Conservation (phyloP, 2,888 invertebrate genomes). For the Diaprepes abbreviatus region DNA sequence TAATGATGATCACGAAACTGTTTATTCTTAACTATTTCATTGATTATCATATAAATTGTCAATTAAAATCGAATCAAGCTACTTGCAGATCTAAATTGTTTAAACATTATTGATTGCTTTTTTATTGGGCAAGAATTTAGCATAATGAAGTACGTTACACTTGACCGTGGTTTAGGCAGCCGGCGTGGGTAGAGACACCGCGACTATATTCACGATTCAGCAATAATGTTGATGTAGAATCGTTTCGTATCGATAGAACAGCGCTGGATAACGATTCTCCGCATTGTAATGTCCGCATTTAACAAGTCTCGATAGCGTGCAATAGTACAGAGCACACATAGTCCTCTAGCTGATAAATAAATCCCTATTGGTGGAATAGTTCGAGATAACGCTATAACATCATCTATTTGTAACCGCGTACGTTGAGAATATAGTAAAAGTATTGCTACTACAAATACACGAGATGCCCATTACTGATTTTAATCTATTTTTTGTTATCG, state of each 20-base stretch:
- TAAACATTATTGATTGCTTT: slow-evolving; percentile 46
- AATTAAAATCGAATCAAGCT: slow-evolving; percentile 44
- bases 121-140: slow-evolving; percentile 45
- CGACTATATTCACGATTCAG: slow-evolving; percentile 67
- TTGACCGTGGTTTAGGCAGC: slow-evolving; percentile 43
- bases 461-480: slow-evolving; percentile 54
- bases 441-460: slow-evolving; percentile 53
- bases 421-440: slow-evolving; percentile 43
- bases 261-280: slow-evolving; percentile 67
- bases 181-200: slow-evolving; percentile 59
- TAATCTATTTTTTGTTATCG: background rate
- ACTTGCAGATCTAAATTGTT: slow-evolving; percentile 43
- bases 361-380: slow-evolving; percentile 63
- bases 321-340: slow-evolving; percentile 54
- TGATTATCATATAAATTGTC: slow-evolving; percentile 47
- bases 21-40: background rate
- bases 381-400: slow-evolving; percentile 61
- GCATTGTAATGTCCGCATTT: slow-evolving; percentile 68
- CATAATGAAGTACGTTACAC: slow-evolving; percentile 54
- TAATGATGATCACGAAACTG: background rate
- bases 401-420: slow-evolving; percentile 63
- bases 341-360: slow-evolving; percentile 63
- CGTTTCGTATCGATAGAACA: slow-evolving; percentile 65
- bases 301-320: slow-evolving; percentile 66
- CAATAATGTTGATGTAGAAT: slow-evolving; percentile 68